These are phyloP conservation scores for Clarias macrocephalus DNA, from an alignment of 2,113 vertebrate genomes.

Conservation along the genomic window DNA sequence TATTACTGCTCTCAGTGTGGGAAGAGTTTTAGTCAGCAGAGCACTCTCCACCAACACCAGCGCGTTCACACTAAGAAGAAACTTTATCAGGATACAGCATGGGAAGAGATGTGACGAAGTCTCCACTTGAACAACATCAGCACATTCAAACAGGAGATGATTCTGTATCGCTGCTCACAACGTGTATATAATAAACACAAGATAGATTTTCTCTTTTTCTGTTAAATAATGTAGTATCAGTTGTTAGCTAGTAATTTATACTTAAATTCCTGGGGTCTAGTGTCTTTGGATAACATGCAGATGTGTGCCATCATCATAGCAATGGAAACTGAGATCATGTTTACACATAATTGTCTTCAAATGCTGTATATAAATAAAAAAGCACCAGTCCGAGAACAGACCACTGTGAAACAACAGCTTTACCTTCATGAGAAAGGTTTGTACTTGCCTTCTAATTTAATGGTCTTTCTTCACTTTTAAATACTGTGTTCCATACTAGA, in stretches of 20 bases:
- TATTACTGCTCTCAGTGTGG: not conserved
- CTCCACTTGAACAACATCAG: not conserved
- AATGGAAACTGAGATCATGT: not conserved
- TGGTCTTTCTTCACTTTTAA: too few relatives aligned
- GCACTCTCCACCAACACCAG: conserved; percentile 12
- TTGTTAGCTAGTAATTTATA: not conserved
- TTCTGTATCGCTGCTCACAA: not conserved
- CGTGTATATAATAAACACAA: not conserved
- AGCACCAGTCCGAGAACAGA: not conserved
- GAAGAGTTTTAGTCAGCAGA: not conserved
- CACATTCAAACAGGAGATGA: not conserved
- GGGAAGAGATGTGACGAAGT: not conserved
- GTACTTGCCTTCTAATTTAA: too few relatives aligned
- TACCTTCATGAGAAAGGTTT: not conserved
- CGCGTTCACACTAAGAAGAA: conserved; percentile 3
- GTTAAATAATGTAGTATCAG: not conserved
- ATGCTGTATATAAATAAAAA: not conserved
- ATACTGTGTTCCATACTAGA: too few relatives aligned
- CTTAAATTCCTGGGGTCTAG: not conserved
- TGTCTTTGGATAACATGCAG: not conserved
- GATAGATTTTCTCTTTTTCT: too few relatives aligned
- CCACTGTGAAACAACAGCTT: not conserved
- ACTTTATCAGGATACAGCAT: not conserved
- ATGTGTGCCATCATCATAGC: not conserved
- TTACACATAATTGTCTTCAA: not conserved